Evolutionary conservation across 23 tunicate species (phyloP).

Genomic region (Trididemnum miniatum): DNA sequence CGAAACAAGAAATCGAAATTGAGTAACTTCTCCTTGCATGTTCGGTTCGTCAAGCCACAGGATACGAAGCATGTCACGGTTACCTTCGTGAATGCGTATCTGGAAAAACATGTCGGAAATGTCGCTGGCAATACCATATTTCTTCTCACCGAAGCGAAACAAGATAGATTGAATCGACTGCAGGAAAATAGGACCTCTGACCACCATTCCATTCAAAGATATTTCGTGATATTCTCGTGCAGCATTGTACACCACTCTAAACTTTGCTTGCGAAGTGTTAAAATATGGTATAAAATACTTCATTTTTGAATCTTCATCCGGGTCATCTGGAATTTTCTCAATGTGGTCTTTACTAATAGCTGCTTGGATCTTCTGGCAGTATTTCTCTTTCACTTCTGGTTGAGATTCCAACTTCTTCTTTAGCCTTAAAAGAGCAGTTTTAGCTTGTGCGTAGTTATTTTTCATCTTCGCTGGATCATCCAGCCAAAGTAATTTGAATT

Average conservation of each 20-base stretch:
- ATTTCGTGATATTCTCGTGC: not conserved
- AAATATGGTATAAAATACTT: not conserved
- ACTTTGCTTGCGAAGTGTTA: slow-evolving; percentile 8
- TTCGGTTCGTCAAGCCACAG: slow-evolving; percentile 13
- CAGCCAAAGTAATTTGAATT: not conserved
- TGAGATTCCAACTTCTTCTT: not conserved
- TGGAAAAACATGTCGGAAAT: slow-evolving; percentile 14
- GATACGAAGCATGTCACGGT: not conserved
- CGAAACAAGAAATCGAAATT: not conserved
- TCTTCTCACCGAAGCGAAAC: slow-evolving; percentile 14
- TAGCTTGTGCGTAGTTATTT: slow-evolving; percentile 1
- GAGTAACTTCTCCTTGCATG: not conserved
- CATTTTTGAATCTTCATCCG: not conserved
- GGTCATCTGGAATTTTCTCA: not conserved
- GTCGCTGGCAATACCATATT: not conserved
- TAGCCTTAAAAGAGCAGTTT: not conserved
- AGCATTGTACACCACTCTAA: slow-evolving; percentile 13
- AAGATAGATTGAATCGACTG: slow-evolving; percentile 1
- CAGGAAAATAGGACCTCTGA: slow-evolving; percentile 11
- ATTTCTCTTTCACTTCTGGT: slow-evolving; percentile 3
- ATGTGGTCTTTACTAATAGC: slow-evolving; percentile 4
- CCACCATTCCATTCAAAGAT: not conserved
- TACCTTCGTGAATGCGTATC: not conserved
- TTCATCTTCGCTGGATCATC: not conserved
- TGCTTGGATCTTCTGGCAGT: slow-evolving; percentile 12